phyloP scores from a whole-genome alignment of 2,888 invertebrate species.

The Cataglyphis livida region DNA sequence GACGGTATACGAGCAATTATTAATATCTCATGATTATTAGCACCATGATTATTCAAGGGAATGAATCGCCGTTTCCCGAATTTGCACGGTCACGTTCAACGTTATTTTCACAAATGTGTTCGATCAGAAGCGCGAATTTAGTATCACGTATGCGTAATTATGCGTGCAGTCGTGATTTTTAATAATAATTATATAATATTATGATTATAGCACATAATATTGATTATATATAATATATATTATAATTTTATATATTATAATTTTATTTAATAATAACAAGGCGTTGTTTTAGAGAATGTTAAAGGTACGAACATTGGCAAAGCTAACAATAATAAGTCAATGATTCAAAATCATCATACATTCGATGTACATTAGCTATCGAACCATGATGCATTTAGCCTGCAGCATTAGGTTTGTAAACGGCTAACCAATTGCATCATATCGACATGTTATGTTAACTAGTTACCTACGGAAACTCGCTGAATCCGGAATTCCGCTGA shows the following conservation, averaged over 20 bases:
- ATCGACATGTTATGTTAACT: neutral
- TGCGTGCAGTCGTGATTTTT: neutral
- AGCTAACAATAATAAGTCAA: conserved; percentile 22
- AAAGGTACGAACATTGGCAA: neutral
- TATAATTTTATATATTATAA: too few species aligned
- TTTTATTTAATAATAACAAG: neutral
- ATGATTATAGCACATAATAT: too few species aligned
- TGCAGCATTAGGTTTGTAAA: conserved; percentile 27
- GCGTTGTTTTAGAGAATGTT: neutral
- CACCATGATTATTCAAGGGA: conserved; percentile 36
- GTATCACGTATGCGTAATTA: neutral
- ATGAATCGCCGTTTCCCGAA: neutral
- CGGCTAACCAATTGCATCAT: neutral
- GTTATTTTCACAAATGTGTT: conserved; percentile 28
- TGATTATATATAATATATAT: too few species aligned
- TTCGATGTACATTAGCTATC: conserved; percentile 43
- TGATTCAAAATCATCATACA: conserved; percentile 36
- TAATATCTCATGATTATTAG: conserved; percentile 34
- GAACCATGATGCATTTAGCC: conserved; percentile 40
- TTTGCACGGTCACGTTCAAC: conserved; percentile 25
- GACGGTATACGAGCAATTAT: conserved; percentile 34
- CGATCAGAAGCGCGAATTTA: neutral
- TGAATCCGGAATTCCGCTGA: neutral
- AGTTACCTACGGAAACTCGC: neutral
- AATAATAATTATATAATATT: neutral